phyloP scores from a whole-genome alignment of 2,113 vertebrate genomes.

The Pantherophis guttatus region DNA sequence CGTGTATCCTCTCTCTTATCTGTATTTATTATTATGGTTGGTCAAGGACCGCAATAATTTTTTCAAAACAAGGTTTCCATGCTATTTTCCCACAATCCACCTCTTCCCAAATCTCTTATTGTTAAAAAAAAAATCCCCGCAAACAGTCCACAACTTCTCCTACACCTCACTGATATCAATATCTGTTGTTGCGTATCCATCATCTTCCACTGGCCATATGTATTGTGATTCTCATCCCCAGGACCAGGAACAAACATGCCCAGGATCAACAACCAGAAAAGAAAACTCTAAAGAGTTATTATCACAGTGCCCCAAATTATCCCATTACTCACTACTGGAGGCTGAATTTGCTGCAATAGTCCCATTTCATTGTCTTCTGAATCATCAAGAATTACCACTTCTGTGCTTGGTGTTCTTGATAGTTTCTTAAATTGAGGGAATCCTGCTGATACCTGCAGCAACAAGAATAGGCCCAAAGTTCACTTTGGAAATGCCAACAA shows the following conservation, averaged over 20 bases:
- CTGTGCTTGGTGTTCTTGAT: neutral
- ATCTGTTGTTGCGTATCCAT: neutral
- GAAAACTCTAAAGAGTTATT: neutral
- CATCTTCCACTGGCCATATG: neutral
- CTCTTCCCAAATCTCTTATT: too few species aligned
- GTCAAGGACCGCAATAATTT: neutral
- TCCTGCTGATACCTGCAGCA: neutral
- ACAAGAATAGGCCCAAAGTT: neutral
- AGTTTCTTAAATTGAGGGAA: neutral
- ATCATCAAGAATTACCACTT: constrained; percentile 23
- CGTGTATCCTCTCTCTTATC: neutral
- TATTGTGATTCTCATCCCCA: neutral
- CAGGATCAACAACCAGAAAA: neutral
- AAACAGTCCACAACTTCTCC: neutral
- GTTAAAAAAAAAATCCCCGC: neutral
- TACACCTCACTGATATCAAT: neutral
- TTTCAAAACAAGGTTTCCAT: neutral
- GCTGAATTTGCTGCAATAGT: constrained; percentile 16
- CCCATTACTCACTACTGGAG: constrained; percentile 38
- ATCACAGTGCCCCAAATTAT: neutral
- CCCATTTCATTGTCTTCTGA: constrained; percentile 25
- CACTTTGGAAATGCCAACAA: neutral
- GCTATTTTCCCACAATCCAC: neutral
- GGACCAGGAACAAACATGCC: neutral
- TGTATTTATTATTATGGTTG: neutral